Conservation (phyloP, 2,113 vertebrate species). For the Tympanuchus pallidicinctus region DNA sequence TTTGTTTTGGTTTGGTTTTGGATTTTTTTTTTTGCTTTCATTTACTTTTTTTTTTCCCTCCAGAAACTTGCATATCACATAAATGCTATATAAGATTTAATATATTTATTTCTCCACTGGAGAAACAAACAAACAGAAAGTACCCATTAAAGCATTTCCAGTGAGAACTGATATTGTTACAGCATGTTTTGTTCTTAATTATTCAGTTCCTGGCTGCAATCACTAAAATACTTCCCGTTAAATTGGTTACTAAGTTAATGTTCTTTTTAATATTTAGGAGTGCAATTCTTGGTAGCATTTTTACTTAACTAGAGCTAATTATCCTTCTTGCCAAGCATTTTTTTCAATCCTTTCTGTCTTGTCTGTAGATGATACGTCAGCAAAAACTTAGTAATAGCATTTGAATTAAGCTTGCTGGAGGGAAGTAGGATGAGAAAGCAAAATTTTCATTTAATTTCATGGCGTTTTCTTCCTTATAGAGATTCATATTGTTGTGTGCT, state of each 20-base stretch:
- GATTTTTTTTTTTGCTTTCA: not conserved
- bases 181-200: not conserved
- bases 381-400: not conserved
- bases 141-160: not conserved
- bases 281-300: slow-evolving; percentile 6
- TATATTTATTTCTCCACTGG: not conserved
- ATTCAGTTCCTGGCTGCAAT: slow-evolving; percentile 10
- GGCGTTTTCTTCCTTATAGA: not conserved
- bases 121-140: not conserved
- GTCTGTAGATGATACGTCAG: slow-evolving; percentile 5
- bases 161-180: not conserved
- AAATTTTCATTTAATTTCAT: slow-evolving; percentile 14
- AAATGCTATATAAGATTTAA: not conserved
- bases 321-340: not conserved
- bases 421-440: slow-evolving; percentile 1
- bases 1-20: not conserved
- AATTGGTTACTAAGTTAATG: slow-evolving; percentile 24
- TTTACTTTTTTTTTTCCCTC: not conserved
- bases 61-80: not conserved
- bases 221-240: slow-evolving; percentile 22
- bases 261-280: slow-evolving; percentile 51
- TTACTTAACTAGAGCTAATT: slow-evolving; percentile 32
- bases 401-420: slow-evolving; percentile 41
- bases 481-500: not conserved
- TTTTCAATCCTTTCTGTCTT: slow-evolving; percentile 12